Conservation (phyloP, 1,140 invertebrate species). For the Latrodectus geometricus region DNA sequence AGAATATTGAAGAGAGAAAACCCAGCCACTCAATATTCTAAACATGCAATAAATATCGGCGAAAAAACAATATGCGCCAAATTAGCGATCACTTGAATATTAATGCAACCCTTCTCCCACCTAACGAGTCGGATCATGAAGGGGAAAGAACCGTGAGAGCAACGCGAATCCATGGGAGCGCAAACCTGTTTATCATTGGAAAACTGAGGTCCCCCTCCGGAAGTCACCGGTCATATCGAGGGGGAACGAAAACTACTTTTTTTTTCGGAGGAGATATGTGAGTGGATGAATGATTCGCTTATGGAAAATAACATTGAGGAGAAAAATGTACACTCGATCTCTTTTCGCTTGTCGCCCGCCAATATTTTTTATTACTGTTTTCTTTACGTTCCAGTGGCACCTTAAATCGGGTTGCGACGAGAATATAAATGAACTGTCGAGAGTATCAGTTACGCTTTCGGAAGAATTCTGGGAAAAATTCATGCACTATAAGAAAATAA, state of each 20-base stretch:
- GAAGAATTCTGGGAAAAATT: no score
- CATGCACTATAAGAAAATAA: no score
- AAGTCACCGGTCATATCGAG: conserved; percentile 50
- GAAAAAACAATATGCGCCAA: background rate
- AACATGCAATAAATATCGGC: background rate
- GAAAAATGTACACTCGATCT: conserved; percentile 20
- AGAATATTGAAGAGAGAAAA: no score
- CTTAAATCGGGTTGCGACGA: background rate
- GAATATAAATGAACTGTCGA: background rate
- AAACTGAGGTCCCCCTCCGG: conserved; percentile 46
- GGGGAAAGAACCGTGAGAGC: conserved; percentile 57
- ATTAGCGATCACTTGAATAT: background rate
- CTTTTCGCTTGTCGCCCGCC: background rate
- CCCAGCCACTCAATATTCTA: no score
- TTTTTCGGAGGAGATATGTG: conserved; percentile 5
- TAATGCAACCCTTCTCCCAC: background rate
- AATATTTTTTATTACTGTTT: conserved; percentile 7
- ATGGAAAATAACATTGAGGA: conserved; percentile 46
- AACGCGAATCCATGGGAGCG: conserved; percentile 51
- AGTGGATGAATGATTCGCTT: conserved; percentile 57
- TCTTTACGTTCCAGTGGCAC: conserved; percentile 6
- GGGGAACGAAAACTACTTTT: background rate
- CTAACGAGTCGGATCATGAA: conserved; percentile 57
- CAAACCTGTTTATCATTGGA: conserved; percentile 58
- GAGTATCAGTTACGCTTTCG: no score